A percentile compares a stretch with the other conserved stretches of the same genome.
These are phyloP conservation scores for Aix galericulata DNA, from an alignment of 2,113 vertebrate species.

Conservation along the genomic window DNA sequence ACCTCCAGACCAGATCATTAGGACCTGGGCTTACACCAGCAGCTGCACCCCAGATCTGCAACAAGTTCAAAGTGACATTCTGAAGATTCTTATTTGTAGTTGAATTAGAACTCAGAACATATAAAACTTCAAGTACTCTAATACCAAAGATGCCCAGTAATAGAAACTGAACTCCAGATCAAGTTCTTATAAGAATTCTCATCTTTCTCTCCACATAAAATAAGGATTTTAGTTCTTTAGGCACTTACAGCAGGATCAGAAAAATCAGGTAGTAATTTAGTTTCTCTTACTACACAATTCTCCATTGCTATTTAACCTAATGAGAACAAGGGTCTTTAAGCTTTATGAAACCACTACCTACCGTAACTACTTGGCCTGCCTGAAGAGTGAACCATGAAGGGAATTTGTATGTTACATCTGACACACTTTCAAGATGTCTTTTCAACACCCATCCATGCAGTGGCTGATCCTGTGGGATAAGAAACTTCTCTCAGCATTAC, in stretches of 20 bases:
- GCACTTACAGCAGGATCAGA: neutral
- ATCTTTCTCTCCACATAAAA: neutral
- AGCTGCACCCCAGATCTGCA: constrained; percentile 85
- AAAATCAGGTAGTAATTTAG: neutral
- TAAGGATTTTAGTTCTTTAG: neutral
- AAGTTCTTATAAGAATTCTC: neutral
- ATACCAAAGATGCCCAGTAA: neutral
- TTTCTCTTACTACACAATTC: neutral
- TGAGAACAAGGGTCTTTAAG: neutral
- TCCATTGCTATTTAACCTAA: neutral
- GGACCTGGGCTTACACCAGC: constrained; percentile 71
- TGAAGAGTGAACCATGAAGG: constrained; percentile 76
- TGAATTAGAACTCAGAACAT: neutral
- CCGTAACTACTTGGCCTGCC: constrained; percentile 80
- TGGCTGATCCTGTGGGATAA: constrained; percentile 77
- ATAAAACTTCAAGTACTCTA: neutral
- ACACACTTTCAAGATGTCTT: constrained; percentile 49
- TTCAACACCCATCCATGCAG: constrained; percentile 82
- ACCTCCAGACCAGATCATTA: constrained; percentile 79
- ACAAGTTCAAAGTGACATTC: neutral
- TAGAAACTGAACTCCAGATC: neutral
- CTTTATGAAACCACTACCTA: constrained; percentile 64
- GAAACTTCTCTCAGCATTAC: neutral
- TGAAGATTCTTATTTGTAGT: neutral
- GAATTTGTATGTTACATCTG: constrained; percentile 79